A percentile compares a stretch with the other conserved stretches of the same genome.
These are phyloP conservation scores for Agapetus fuscipes DNA, from an alignment of 2,888 invertebrate species.

Conservation along the genomic window DNA sequence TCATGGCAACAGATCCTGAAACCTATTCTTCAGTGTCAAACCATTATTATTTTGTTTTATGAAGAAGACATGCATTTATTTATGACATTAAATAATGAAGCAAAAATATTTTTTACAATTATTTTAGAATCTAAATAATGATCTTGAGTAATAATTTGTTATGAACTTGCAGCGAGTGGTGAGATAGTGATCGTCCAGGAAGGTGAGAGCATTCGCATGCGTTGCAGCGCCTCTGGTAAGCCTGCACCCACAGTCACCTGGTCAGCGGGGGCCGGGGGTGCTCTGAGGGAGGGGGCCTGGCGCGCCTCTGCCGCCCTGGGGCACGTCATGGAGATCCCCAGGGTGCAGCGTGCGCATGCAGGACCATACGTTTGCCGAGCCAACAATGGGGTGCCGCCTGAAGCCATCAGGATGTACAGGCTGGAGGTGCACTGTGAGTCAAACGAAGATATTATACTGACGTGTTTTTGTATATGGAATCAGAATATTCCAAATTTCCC, in stretches of 20 bases:
- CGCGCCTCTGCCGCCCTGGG: slow-evolving; percentile 64
- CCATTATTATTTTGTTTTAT: too few species aligned
- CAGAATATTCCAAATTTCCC: too few species aligned
- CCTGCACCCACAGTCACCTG: slow-evolving; percentile 74
- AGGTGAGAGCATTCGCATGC: slow-evolving; percentile 70
- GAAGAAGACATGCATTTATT: too few species aligned
- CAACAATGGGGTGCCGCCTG: slow-evolving; percentile 79
- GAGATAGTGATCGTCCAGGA: slow-evolving; percentile 65
- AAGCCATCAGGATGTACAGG: slow-evolving; percentile 67
- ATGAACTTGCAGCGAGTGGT: too few species aligned
- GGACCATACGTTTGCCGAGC: slow-evolving; percentile 70
- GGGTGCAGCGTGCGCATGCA: slow-evolving; percentile 57
- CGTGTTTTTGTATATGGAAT: background rate
- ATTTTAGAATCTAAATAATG: too few species aligned
- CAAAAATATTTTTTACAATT: too few species aligned
- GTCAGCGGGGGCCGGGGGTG: slow-evolving; percentile 43
- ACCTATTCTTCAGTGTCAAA: too few species aligned
- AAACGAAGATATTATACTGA: too few species aligned
- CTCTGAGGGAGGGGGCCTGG: slow-evolving; percentile 35
- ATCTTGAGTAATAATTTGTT: too few species aligned
- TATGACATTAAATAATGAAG: too few species aligned
- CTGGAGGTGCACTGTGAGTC: slow-evolving; percentile 86
- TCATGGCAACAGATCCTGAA: too few species aligned
- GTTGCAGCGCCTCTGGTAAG: slow-evolving; percentile 69
- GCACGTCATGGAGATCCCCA: slow-evolving; percentile 66